These are phyloP conservation scores for Himalopsyche tibetana DNA, from an alignment of 2,888 invertebrate species.

Conservation along the genomic window DNA sequence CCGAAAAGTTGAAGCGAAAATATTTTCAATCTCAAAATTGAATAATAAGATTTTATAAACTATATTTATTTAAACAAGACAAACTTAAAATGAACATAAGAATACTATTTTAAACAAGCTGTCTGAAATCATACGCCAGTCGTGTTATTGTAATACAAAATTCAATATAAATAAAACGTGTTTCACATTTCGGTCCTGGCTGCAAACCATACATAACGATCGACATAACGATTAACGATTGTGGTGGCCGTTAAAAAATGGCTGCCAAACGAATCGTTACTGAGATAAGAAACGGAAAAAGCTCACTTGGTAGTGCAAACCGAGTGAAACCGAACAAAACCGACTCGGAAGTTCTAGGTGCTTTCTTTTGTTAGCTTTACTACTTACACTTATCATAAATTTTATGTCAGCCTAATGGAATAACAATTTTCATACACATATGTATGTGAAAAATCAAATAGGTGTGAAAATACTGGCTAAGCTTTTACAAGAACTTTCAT, in stretches of 20 bases:
- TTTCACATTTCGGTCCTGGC: constrained; percentile 4
- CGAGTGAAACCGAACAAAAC: constrained; percentile 23
- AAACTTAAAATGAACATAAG: too few species aligned
- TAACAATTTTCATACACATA: constrained; percentile 4
- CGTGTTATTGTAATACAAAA: too few species aligned
- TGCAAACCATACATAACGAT: constrained; percentile 63
- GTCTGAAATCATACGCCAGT: too few species aligned
- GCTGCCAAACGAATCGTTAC: constrained; percentile 66
- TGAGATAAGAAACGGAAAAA: constrained; percentile 65
- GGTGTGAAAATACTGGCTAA: too few species aligned
- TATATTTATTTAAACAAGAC: too few species aligned
- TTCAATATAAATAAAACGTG: too few species aligned
- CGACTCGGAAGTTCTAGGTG: not conserved
- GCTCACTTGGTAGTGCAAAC: constrained; percentile 52
- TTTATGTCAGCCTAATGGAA: constrained; percentile 28
- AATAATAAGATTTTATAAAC: too few species aligned
- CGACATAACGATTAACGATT: constrained; percentile 65
- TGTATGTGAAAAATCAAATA: not conserved
- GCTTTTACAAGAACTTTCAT: too few species aligned
- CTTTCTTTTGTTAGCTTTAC: constrained; percentile 7
- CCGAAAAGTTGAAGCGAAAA: too few species aligned
- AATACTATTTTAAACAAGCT: too few species aligned
- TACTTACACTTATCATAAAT: not conserved
- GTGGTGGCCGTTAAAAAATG: constrained; percentile 66
- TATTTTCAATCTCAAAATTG: too few species aligned